Evolutionary conservation across 2,888 invertebrate genomes (phyloP), one percentile per base, ranked within the genome.

Genomic region (Sipha maydis): DNA sequence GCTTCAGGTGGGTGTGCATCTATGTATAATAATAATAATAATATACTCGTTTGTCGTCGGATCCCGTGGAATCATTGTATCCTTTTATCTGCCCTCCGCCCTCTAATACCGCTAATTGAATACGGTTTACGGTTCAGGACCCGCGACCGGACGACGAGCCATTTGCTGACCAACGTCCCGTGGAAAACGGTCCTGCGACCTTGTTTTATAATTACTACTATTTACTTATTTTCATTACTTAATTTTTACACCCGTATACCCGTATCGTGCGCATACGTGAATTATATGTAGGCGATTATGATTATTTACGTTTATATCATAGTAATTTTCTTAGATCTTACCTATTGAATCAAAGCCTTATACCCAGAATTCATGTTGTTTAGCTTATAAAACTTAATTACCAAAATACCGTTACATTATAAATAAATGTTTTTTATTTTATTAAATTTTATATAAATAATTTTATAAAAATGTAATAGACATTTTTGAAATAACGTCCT

Each of bases 51-150:
- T 14, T 11, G 76, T 41, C 7, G 25, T 28, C 41, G 77, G 77
- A 19, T 54, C 67, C 11, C 21, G 28, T n/a, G 34, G 79, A 34
- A 79, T 79, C 25, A 0, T 7, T 14, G 2, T n/a, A 8, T 61
- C 76, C n/a, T 38, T 75, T 61, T 75, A 28, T 54, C 17, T 54
- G 8, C 11, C 69, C 1, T 31, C 21, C 38, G 8, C 17, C 3
- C 19, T 14, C 34, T 31, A 28, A 84, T 56, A 31, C 38, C 31
- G 85, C 71, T 86, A 86, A 86, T 86, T 86, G 85, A 86, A 86
- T 86, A 79, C 79, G 71, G 85, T 56, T 86, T 77, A 85, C 77
- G 76, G 85, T 67, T 48, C 78, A 67, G 71, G 85, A 78, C 34
- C 69, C 85, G 3, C n/a, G 71, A n/a, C 73, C 77, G 75, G 48